A percentile compares a stretch with the other conserved stretches of the same genome.
Evolutionary conservation across 2,113 vertebrate species (phyloP).

Genomic region (Vidua chalybeata): DNA sequence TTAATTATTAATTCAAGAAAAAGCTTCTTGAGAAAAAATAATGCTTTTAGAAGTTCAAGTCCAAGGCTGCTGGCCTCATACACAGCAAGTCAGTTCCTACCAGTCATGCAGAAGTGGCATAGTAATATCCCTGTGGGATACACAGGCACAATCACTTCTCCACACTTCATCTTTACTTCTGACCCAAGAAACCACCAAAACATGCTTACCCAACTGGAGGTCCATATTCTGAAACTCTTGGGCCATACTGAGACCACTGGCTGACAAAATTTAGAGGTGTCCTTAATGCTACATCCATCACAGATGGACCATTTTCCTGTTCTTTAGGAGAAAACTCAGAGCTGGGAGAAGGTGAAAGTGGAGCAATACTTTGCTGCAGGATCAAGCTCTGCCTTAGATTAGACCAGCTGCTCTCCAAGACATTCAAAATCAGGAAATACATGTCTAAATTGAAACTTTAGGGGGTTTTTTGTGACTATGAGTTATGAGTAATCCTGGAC

Average conservation of each 20-base stretch:
- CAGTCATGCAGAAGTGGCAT: neutral
- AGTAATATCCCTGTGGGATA: neutral
- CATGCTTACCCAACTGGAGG: neutral
- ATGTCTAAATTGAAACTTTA: neutral
- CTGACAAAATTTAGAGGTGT: neutral
- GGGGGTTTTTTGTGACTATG: neutral
- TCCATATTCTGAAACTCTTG: neutral
- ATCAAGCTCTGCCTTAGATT: neutral
- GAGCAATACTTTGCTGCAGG: neutral
- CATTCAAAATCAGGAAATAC: neutral
- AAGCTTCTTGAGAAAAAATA: neutral
- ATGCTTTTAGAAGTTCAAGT: neutral
- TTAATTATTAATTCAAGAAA: neutral
- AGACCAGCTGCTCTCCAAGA: neutral
- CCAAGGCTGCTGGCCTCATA: neutral
- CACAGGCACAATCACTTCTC: neutral
- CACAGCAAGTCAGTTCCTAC: neutral
- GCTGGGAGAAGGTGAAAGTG: neutral
- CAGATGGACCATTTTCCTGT: neutral
- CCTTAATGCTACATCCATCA: neutral
- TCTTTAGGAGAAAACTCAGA: neutral
- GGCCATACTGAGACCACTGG: neutral
- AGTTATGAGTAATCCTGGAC: neutral
- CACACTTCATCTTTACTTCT: neutral
- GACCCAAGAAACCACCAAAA: neutral